Evolutionary conservation across 1,140 invertebrate genomes (phyloP).

Genomic region (Nephila pilipes): DNA sequence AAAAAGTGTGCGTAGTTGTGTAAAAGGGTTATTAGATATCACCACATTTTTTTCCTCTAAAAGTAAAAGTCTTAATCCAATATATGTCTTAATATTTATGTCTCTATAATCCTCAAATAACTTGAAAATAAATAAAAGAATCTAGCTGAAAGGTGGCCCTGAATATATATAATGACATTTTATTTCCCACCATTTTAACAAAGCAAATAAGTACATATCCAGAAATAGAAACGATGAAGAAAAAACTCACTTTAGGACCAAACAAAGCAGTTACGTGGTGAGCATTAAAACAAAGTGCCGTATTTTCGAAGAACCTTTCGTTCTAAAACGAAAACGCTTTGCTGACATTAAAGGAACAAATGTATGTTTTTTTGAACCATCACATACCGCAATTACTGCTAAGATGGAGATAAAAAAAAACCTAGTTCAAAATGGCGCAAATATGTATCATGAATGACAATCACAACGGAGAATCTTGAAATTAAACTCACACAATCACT

Average conservation of each 20-base stretch:
- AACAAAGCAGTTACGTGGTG: background rate
- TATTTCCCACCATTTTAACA: background rate
- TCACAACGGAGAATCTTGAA: constrained; percentile 12
- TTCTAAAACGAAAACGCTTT: background rate
- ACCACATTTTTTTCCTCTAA: too few species aligned
- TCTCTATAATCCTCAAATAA: too few species aligned
- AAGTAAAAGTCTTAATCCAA: too few species aligned
- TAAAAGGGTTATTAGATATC: too few species aligned
- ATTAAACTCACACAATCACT: constrained; percentile 9
- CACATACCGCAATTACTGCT: background rate
- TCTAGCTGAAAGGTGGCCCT: too few species aligned
- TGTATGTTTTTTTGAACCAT: background rate
- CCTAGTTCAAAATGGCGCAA: background rate
- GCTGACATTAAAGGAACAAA: background rate
- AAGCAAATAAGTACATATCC: background rate
- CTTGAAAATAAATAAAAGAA: too few species aligned
- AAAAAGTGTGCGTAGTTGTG: too few species aligned
- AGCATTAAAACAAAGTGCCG: constrained; percentile 2
- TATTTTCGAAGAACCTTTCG: background rate
- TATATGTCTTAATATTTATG: too few species aligned
- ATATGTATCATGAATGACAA: constrained; percentile 2
- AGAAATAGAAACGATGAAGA: background rate
- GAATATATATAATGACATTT: too few species aligned
- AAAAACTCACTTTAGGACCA: background rate
- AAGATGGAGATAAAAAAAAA: background rate